These are phyloP conservation scores for Mongoloraphidia duomilia DNA, from an alignment of 2,888 invertebrate genomes.

Conservation along the genomic window DNA sequence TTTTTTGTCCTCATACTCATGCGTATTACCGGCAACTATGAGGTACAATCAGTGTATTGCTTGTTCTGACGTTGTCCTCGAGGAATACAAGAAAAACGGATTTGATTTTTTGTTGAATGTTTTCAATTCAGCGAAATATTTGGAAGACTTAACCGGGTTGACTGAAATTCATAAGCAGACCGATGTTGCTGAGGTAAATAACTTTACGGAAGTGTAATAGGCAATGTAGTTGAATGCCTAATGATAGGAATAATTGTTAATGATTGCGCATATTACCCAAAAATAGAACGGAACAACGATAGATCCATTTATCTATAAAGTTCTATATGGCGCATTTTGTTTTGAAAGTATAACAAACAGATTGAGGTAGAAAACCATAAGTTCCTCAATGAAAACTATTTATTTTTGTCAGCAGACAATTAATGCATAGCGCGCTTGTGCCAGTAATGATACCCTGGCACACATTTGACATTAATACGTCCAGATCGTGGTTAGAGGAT, in stretches of 20 bases:
- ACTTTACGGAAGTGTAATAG: constrained; percentile 13
- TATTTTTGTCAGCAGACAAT: no score
- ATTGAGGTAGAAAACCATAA: no score
- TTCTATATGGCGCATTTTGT: not conserved
- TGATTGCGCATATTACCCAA: no score
- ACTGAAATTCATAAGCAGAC: constrained; percentile 43
- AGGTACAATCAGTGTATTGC: constrained; percentile 87
- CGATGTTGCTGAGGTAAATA: constrained; percentile 40
- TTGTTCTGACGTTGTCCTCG: constrained; percentile 54
- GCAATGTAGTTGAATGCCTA: not conserved
- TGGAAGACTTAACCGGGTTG: constrained; percentile 79
- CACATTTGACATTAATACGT: no score
- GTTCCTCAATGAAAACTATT: no score
- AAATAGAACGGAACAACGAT: no score
- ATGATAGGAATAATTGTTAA: no score
- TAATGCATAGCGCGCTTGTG: no score
- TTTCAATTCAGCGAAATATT: constrained; percentile 62
- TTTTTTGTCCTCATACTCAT: constrained; percentile 68
- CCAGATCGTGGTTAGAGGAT: no score
- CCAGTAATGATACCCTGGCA: no score
- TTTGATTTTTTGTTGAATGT: constrained; percentile 63
- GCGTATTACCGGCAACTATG: constrained; percentile 68
- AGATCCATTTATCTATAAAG: not conserved
- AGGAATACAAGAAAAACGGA: constrained; percentile 37
- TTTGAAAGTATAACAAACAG: not conserved